Evolutionary conservation across 2,797 vertebrate genomes (phyloP).

Genomic region (Lerista edwardsae): DNA sequence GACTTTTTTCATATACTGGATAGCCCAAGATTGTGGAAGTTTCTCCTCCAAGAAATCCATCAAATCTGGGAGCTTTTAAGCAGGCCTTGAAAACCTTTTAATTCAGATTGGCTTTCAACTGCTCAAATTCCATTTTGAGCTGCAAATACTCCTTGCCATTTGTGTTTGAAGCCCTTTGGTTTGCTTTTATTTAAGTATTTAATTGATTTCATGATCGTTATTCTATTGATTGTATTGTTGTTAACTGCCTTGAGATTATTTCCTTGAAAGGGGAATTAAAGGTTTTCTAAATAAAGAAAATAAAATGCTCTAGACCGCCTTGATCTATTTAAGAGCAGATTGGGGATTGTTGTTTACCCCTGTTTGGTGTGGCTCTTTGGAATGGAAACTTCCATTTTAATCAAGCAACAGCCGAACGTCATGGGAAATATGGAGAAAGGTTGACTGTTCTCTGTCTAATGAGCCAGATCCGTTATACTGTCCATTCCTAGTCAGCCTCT

Average conservation of each 20-base stretch:
- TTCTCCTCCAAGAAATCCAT: neutral
- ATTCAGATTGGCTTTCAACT: neutral
- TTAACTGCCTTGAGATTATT: neutral
- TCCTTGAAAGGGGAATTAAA: neutral
- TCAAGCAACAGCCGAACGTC: neutral
- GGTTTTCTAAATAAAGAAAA: neutral
- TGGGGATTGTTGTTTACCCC: neutral
- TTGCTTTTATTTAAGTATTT: neutral
- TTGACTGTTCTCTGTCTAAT: neutral
- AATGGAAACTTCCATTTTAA: neutral
- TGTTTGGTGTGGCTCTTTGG: neutral
- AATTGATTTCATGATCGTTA: neutral
- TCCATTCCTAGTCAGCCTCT: neutral
- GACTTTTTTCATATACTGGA: neutral
- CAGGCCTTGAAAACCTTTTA: neutral
- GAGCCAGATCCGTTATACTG: slow-evolving; percentile 1
- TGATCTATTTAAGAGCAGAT: neutral
- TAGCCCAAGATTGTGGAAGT: neutral
- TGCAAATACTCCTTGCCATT: neutral
- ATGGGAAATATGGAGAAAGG: neutral
- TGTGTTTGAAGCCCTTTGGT: neutral
- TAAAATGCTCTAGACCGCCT: neutral
- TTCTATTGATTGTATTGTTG: neutral
- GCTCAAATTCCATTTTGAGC: neutral
- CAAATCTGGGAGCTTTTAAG: neutral